A percentile compares a stretch with the other conserved stretches of the same genome.
Conservation (phyloP, 2,888 invertebrate species). For the Subacronicta megacephala region DNA sequence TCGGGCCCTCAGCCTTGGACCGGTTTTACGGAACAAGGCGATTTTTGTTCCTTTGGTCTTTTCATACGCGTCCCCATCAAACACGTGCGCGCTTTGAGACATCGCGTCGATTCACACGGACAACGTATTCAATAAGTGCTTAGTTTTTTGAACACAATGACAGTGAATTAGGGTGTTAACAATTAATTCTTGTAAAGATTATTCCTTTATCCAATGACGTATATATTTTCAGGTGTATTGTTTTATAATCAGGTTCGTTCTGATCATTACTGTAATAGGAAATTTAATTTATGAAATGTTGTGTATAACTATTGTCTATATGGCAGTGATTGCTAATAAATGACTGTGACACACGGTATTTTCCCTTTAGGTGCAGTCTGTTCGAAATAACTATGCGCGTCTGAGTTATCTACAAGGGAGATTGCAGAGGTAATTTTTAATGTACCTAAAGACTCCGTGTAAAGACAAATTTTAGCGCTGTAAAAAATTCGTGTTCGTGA, state of each 20-base stretch:
- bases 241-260: not conserved
- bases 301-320: not conserved
- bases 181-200: constrained; percentile 24
- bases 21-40: constrained; percentile 65
- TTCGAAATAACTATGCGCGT: too few relatives aligned
- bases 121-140: constrained; percentile 34
- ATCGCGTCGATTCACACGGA: constrained; percentile 65
- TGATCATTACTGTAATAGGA: not conserved
- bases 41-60: constrained; percentile 64
- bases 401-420: too few relatives aligned
- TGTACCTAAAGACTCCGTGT: too few relatives aligned
- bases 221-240: not conserved
- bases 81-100: constrained; percentile 81
- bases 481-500: too few relatives aligned
- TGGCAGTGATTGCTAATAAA: too few relatives aligned
- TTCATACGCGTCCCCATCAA: constrained; percentile 71
- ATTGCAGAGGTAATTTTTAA: too few relatives aligned
- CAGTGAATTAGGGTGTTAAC: constrained; percentile 36
- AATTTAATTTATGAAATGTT: not conserved
- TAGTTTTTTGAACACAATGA: constrained; percentile 44
- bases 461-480: too few relatives aligned
- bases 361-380: too few relatives aligned
- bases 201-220: not conserved
- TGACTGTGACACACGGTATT: too few relatives aligned
- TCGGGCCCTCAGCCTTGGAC: constrained; percentile 63